Evolutionary conservation across 2,888 invertebrate genomes (phyloP).

Genomic region (Poecilobothrus nobilitatus): DNA sequence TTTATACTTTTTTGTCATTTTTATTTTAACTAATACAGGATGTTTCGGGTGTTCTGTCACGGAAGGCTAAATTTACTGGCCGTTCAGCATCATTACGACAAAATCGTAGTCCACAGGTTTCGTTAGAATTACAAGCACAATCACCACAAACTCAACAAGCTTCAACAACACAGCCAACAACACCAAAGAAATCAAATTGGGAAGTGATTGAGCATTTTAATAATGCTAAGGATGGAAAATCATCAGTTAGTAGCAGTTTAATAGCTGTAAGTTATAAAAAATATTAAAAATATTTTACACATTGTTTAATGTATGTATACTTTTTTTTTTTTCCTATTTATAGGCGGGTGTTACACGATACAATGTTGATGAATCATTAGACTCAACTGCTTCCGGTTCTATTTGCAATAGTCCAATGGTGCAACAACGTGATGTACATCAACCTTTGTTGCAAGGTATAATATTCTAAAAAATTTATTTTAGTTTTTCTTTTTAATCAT

Average conservation of each 20-base stretch:
- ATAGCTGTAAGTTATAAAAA: constrained; percentile 54
- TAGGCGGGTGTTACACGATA: constrained; percentile 44
- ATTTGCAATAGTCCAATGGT: constrained; percentile 44
- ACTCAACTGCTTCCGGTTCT: constrained; percentile 42
- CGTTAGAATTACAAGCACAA: constrained; percentile 39
- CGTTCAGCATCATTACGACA: constrained; percentile 53
- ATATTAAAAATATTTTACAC: no score
- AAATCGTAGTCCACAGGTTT: constrained; percentile 37
- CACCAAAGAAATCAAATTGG: constrained; percentile 77
- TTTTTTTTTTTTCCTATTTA: constrained; percentile 17
- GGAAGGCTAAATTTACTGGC: constrained; percentile 43
- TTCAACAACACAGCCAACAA: constrained; percentile 51
- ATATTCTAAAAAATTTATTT: not conserved
- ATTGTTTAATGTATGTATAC: not conserved
- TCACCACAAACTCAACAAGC: constrained; percentile 29
- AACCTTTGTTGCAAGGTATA: constrained; percentile 32
- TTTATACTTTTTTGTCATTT: not conserved
- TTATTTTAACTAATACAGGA: not conserved
- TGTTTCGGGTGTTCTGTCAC: not conserved
- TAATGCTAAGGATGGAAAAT: constrained; percentile 51
- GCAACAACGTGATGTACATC: constrained; percentile 39
- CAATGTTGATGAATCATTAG: constrained; percentile 42
- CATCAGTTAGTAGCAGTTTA: constrained; percentile 53
- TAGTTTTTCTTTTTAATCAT: constrained; percentile 11
- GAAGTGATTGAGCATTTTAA: constrained; percentile 84